These are phyloP conservation scores for Strix aluco DNA, from an alignment of 2,113 vertebrate genomes.

Conservation along the genomic window DNA sequence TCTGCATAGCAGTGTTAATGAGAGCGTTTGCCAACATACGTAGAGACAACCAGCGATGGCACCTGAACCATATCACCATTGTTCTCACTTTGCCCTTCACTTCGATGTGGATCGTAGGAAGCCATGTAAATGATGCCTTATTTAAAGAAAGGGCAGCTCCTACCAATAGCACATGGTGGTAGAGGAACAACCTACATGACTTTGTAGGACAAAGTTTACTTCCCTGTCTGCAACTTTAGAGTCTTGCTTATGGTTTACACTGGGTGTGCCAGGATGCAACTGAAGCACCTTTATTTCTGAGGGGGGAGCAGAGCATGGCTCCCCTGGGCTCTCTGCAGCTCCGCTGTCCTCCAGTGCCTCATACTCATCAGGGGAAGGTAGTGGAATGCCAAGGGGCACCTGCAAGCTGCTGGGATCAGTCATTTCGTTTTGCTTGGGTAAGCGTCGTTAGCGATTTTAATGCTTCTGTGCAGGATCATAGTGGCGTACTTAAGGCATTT, in stretches of 20 bases:
- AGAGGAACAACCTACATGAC: neutral
- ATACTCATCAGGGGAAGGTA: neutral
- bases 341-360: constrained; percentile 26
- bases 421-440: neutral
- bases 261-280: neutral
- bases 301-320: neutral
- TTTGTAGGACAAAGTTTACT: neutral
- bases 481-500: neutral
- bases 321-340: neutral
- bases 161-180: accelerated
- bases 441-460: neutral
- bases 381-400: neutral
- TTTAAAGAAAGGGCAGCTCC: constrained; percentile 24
- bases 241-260: neutral
- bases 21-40: neutral
- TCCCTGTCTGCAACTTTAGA: neutral
- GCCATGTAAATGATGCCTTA: constrained; percentile 56
- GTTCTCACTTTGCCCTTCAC: neutral
- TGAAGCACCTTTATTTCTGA: neutral
- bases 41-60: neutral
- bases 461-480: constrained; percentile 7
- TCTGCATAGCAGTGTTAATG: neutral
- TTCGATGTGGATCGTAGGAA: neutral
- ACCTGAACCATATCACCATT: neutral
- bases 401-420: neutral